Evolutionary conservation across 2,113 vertebrate species (phyloP), one percentile per base, ranked within the genome.

Genomic region (Myanophis thanlyinensis): DNA sequence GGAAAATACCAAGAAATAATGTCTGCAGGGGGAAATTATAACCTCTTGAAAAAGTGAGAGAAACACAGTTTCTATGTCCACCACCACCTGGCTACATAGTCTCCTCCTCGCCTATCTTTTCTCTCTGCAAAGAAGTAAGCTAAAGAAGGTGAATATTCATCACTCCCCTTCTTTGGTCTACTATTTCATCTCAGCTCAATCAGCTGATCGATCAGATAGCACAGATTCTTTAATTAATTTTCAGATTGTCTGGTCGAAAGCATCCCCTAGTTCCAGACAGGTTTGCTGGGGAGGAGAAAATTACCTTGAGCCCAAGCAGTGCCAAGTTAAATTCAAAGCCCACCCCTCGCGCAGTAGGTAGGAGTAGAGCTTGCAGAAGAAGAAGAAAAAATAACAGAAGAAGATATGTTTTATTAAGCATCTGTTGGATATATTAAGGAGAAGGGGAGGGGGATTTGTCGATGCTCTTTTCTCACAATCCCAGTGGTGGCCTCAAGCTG

Each of bases 21-120:
- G 93, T 96, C 96, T 94, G 93, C 92, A 93, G 93, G 91, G 91
- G 96, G 97, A 97, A 98, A 97, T 97, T 98, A 98, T 96, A 94
- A 93, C 95, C 91, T 40, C 95, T 97, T 97, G 96, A 95, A 97
- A 97, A 97, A 96, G 90, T 92, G 94, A 97, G 94, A 94, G 93
- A n/a, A 92, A 62, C 93, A 96, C 93, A 84, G 95, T 97, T 97
- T 96, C 93, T 94, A 95, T 96, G n/a, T 47, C 94, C 95, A 92
- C 90, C 92, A n/a, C 10, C 51, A 4, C 20, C 15, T n/a, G 25
- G 40, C n/a, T 15, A 49, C 30, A 2, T 12, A 59, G 3, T 48
- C 20, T 94, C 91, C 90, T 93, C 96, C 92, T n/a, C 95, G 96
- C 94, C 27, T 44, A 92, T 95, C 94, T 85, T 91, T 92, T 96